Conservation (phyloP, 2,797 vertebrate species). For the Centropyge bicolor region DNA sequence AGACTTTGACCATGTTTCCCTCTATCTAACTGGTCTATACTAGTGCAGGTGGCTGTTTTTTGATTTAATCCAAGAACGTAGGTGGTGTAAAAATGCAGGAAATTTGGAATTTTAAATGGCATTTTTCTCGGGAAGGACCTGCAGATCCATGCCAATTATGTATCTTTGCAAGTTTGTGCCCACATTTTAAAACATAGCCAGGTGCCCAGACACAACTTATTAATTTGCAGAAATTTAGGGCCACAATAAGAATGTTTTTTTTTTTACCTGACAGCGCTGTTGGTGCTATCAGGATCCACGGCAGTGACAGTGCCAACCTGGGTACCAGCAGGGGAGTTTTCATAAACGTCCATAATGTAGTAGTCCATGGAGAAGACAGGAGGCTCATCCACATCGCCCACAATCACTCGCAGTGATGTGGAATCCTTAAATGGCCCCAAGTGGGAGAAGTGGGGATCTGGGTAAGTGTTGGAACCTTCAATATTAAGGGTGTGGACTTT, state of each 20-base stretch:
- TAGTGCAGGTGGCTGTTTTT: too few relatives aligned
- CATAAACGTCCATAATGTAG: conserved; percentile 93
- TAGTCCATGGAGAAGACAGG: conserved; percentile 91
- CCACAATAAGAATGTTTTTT: background rate
- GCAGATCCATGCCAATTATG: too few relatives aligned
- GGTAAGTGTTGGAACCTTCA: conserved; percentile 91
- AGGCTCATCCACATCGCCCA: conserved; percentile 93
- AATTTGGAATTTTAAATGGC: too few relatives aligned
- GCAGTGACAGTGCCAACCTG: conserved; percentile 90
- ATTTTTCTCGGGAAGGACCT: too few relatives aligned
- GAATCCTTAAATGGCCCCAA: conserved; percentile 93
- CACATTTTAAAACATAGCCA: too few relatives aligned
- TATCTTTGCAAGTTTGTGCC: too few relatives aligned
- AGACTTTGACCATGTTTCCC: too few relatives aligned
- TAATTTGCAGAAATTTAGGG: background rate
- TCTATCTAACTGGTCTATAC: too few relatives aligned
- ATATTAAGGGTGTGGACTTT: conserved; percentile 93
- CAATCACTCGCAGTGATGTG: conserved; percentile 92
- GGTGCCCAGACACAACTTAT: too few relatives aligned
- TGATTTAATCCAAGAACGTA: too few relatives aligned
- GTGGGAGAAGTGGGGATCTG: conserved; percentile 91
- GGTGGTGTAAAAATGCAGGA: too few relatives aligned
- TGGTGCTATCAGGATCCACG: conserved; percentile 91
- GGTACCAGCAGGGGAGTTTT: conserved; percentile 89
- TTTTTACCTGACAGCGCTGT: conserved; percentile 89